Conservation (phyloP, 2,797 vertebrate species). For the Anas bahamensis region DNA sequence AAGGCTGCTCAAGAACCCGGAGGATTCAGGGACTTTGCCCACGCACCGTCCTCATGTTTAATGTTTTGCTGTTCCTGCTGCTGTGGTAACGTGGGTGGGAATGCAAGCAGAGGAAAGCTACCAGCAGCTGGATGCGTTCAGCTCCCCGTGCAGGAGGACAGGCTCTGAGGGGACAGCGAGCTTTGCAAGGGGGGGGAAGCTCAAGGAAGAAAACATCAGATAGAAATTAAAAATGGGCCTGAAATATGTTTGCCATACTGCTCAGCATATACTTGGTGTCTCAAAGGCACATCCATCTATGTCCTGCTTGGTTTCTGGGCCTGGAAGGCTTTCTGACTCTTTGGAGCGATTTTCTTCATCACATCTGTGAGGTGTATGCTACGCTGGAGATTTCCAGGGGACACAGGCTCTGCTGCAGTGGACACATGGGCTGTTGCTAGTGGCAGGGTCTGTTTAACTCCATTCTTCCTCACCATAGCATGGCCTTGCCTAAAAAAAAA, state of each 20-base stretch:
- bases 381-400: not conserved
- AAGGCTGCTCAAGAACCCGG: fast-evolving
- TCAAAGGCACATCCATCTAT: fast-evolving
- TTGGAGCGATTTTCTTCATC: not conserved
- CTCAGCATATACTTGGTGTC: fast-evolving
- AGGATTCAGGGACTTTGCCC: not conserved
- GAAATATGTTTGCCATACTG: fast-evolving
- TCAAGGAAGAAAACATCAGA: not conserved
- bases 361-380: not conserved
- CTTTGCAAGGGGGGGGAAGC: not conserved
- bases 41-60: not conserved
- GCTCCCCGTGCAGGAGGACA: not conserved
- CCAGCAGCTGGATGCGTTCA: not conserved
- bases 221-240: not conserved
- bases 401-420: not conserved
- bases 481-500: not conserved
- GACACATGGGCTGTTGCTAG: not conserved
- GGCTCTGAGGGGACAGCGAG: not conserved
- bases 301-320: not conserved
- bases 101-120: not conserved
- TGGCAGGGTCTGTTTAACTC: not conserved
- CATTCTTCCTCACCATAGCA: not conserved
- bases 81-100: slow-evolving; percentile 27
- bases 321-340: not conserved
- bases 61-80: slow-evolving; percentile 47